These are phyloP conservation scores for Falco punctatus DNA, from an alignment of 2,113 vertebrate genomes.

Conservation along the genomic window DNA sequence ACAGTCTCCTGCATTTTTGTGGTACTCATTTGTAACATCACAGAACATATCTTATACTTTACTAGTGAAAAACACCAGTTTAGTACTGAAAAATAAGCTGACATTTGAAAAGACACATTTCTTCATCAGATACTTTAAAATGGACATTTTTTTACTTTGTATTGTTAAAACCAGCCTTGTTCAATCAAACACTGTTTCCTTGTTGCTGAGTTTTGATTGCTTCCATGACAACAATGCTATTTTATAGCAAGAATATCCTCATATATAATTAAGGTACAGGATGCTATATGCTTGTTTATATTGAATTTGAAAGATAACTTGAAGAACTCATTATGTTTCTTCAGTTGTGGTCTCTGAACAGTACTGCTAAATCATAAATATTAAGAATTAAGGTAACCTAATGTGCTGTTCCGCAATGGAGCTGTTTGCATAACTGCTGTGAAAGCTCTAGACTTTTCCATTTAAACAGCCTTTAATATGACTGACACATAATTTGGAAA, in stretches of 20 bases:
- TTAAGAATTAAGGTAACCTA: constrained; percentile 4
- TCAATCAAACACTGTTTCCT: constrained; percentile 60
- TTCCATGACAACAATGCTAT: constrained; percentile 78
- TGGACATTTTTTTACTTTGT: not conserved
- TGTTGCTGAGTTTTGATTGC: constrained; percentile 67
- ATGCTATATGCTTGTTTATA: constrained; percentile 54
- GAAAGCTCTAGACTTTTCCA: not conserved
- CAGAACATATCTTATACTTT: not conserved
- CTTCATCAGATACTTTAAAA: constrained; percentile 6
- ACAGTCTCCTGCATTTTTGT: not conserved
- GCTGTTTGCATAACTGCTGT: not conserved
- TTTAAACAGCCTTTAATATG: not conserved
- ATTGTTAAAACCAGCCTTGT: constrained; percentile 53
- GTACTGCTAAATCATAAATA: constrained; percentile 3
- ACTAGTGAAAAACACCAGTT: not conserved
- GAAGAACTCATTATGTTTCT: constrained; percentile 42
- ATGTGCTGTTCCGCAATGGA: not conserved
- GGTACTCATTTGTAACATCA: not conserved
- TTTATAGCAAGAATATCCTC: constrained; percentile 57
- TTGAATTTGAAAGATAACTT: constrained; percentile 49
- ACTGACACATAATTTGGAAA: not conserved
- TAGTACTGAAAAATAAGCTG: not conserved
- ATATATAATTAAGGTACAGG: constrained; percentile 71
- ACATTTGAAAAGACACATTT: not conserved
- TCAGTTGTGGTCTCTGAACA: not conserved